Conservation (phyloP, 2,888 invertebrate genomes). For the Venusia cambrica region DNA sequence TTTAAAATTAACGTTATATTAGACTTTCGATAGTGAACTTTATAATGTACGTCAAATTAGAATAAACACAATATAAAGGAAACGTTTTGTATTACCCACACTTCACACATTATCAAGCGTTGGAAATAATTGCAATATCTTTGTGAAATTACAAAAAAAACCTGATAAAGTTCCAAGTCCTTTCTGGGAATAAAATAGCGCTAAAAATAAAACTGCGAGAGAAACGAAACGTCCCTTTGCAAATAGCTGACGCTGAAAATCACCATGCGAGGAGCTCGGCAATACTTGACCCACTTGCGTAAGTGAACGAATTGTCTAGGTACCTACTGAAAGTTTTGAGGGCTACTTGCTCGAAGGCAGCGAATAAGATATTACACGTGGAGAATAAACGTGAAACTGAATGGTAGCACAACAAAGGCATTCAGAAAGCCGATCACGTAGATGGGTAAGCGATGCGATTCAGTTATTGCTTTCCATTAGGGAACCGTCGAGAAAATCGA, state of each 20-base stretch:
- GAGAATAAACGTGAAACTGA: slow-evolving; percentile 4
- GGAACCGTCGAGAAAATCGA: neutral
- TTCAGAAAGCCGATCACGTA: slow-evolving; percentile 13
- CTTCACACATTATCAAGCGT: too few relatives aligned
- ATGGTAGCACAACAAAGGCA: neutral
- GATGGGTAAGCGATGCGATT: slow-evolving; percentile 1
- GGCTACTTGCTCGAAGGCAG: neutral
- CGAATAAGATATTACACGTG: slow-evolving; percentile 1
- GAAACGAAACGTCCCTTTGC: slow-evolving; percentile 13
- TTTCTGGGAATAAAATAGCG: neutral
- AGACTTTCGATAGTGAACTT: too few relatives aligned
- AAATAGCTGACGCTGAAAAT: slow-evolving; percentile 26
- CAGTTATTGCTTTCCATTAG: slow-evolving; percentile 1
- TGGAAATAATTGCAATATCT: too few relatives aligned
- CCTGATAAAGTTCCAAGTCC: neutral
- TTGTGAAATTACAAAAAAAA: neutral
- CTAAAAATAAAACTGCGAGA: slow-evolving; percentile 12
- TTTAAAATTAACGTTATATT: too few relatives aligned
- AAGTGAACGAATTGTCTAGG: slow-evolving; percentile 10
- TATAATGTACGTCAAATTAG: too few relatives aligned
- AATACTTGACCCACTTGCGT: slow-evolving; percentile 28
- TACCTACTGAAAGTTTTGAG: slow-evolving; percentile 6
- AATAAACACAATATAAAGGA: too few relatives aligned
- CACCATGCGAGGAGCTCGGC: slow-evolving; percentile 16
- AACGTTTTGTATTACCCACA: too few relatives aligned